These are phyloP conservation scores for Lycopodina hypogea DNA, from an alignment of 37 sponge, comb jelly and placozoan genomes.

Conservation along the genomic window DNA sequence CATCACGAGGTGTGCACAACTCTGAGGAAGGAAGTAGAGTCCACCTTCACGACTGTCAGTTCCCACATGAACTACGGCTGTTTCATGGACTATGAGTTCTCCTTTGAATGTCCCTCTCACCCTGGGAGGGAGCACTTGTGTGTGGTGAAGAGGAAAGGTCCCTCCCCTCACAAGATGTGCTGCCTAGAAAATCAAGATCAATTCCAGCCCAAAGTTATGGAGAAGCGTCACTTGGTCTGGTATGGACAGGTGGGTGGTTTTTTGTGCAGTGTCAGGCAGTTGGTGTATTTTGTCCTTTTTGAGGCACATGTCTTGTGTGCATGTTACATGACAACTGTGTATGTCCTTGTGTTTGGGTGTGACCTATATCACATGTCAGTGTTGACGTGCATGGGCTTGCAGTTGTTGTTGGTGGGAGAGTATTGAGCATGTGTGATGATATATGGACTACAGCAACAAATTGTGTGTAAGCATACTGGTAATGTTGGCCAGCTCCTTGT, in stretches of 20 bases:
- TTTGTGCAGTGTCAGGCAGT: too few relatives aligned
- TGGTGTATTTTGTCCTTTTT: too few relatives aligned
- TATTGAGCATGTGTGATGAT: too few relatives aligned
- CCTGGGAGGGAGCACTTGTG: conserved; percentile 7
- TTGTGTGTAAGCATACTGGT: too few relatives aligned
- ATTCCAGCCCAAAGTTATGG: neutral
- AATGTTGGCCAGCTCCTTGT: too few relatives aligned
- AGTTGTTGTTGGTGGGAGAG: too few relatives aligned
- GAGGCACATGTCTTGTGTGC: neutral
- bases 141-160: neutral
- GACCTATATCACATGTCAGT: too few relatives aligned
- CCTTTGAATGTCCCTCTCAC: conserved; percentile 11
- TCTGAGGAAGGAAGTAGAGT: neutral
- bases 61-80: neutral
- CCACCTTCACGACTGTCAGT: neutral
- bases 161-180: neutral
- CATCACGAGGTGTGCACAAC: neutral
- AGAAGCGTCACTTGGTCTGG: neutral
- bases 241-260: neutral
- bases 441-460: too few relatives aligned
- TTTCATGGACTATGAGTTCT: neutral
- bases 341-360: too few relatives aligned
- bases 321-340: too few relatives aligned
- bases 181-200: neutral
- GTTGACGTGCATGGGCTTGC: too few relatives aligned